Base-by-base conservation (phyloP, 1,140 invertebrate species). In the Drosophila leontia region DNA sequence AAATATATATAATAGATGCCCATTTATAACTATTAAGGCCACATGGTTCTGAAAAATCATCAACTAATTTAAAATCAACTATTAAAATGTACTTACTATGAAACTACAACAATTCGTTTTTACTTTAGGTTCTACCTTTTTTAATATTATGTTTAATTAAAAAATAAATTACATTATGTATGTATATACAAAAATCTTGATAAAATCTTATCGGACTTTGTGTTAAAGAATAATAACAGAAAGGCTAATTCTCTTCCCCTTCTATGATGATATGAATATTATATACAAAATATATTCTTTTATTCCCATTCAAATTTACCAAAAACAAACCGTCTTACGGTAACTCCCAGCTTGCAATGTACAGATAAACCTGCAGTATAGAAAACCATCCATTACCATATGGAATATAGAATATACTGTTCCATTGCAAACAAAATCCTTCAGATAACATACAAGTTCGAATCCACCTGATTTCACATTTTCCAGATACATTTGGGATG, bases 391-490 rank as follows among this genome's bases (percentile, higher is more conserved):
- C 7, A 17, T 58, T 58, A 58, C 37, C 55, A 44, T 44, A 58
- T 29, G 34, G 19, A 29, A 29, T 29, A n/a, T 29, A 7, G 19
- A 29, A 29, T 29, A n/a, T 29, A 7, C n/a, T 1, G 34, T 61
- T 45, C 45, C n/a, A 34, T 34, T 13, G n/a, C n/a, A 55, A 23
- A 9, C 3, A 1, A 11, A 26, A 34, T 56, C 50, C 51, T 13
- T 7, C 8, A 44, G 39, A 44, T 68, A 64, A 34, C 47, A 34
- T 23, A 23, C 48, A 17, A 17, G n/a, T 53, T 51, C 23, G 29
- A 29, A 37, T 65, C 19, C 67, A 68, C 67, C 67, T 70, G 67
- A 69, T 70, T 68, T 68, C 23, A 29, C 34, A 29, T 35, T 59
- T 29, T 42, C 26, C 19, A 71, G 44, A 70, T 72, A 50, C 41